Evolutionary conservation across 2,888 invertebrate species (phyloP), one percentile per base, ranked within the genome.

Genomic region (Nemotelus nigrinus): DNA sequence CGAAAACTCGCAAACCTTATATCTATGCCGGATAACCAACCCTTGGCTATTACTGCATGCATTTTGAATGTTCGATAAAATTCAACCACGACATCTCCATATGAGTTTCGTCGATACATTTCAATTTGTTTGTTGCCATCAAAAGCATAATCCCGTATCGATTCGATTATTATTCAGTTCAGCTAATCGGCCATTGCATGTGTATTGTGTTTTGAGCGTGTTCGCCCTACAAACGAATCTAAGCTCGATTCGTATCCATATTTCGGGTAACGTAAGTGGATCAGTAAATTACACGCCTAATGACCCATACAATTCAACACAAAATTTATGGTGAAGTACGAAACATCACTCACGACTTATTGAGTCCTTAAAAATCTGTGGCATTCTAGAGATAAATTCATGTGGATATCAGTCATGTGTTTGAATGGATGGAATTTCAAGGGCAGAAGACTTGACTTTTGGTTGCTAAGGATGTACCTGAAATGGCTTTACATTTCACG

Each of bases 221-320:
- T 25, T 25, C 25, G 0, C 25, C 25, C 25, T 25, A 6, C 10
- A 58, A 39, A 25, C 25, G 25, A 25, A 25, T 1, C 25, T 25
- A 25, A 25, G 25, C 25, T 25, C 25, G 25, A 25, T 25, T 25
- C 57, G 57, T 57, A 67, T 67, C 55, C 70, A 39, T 63, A 53
- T 55, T 70, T 70, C 44, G 43, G 70, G 43, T 55, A 74, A 74
- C 48, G 63, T 74, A 74, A 74, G 60, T 74, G 74, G 74, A 60
- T 74, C 74, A 50, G 57, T 74, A 74, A 74, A 74, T 74, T 74
- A 60, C 74, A n/a, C 48, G 48, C 74, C 74, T 74, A 74, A 74
- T 74, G 74, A 74, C 60, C 74, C 74, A 63, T 74, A 74, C 60
- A 74, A 74, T 74, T 74, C 60, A 44, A 48, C 74, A 60, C 47